Percentiles rank a stretch among this genome's conserved stretches.
These are phyloP conservation scores for Gopherus flavomarginatus DNA, from an alignment of 2,113 vertebrate species.

Conservation along the genomic window DNA sequence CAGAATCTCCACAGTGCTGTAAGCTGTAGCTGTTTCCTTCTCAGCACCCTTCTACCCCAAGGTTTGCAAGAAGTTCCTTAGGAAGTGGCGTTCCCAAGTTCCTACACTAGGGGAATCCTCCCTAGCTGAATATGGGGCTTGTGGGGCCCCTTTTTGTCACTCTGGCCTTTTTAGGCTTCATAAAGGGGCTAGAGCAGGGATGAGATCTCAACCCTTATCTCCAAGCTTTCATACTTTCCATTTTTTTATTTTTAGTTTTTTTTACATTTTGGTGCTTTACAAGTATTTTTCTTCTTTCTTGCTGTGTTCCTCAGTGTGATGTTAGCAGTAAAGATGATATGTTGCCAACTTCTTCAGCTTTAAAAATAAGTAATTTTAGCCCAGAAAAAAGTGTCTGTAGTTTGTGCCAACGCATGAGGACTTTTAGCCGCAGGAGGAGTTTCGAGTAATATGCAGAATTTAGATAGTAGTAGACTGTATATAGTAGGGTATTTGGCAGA, in stretches of 20 bases:
- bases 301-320: neutral
- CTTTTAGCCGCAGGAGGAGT: fast-evolving
- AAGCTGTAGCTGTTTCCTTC: neutral
- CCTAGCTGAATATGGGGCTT: neutral
- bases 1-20: neutral
- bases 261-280: neutral
- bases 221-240: neutral
- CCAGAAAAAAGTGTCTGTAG: neutral
- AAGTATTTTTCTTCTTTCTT: neutral
- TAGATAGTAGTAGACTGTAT: neutral
- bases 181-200: neutral
- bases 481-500: neutral
- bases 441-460: neutral
- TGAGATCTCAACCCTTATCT: neutral
- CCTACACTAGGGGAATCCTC: neutral
- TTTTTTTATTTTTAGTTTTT: neutral
- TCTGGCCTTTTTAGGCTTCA: neutral
- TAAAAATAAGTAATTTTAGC: neutral
- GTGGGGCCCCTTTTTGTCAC: neutral
- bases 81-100: neutral
- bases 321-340: neutral
- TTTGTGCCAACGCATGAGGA: fast-evolving
- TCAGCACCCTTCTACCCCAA: neutral
- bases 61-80: neutral
- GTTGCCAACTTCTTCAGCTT: neutral